Conservation (phyloP, 2,888 invertebrate genomes). For the Lobophora halterata region DNA sequence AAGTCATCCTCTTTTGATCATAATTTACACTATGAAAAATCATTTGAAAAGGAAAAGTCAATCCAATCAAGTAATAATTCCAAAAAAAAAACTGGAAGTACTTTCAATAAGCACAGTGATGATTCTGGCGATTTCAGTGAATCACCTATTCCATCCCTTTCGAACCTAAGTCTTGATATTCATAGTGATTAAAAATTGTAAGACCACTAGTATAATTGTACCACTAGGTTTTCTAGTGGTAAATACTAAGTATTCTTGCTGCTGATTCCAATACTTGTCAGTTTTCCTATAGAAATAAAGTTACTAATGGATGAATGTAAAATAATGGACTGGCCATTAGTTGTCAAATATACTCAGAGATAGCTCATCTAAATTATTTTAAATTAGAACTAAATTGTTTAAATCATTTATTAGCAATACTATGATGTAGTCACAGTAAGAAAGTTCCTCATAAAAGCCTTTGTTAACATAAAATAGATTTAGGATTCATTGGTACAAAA, state of each 20-base stretch:
- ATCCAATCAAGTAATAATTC: constrained; percentile 35
- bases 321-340: too few relatives aligned
- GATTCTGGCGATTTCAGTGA: constrained; percentile 70
- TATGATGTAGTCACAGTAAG: not conserved
- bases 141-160: constrained; percentile 68
- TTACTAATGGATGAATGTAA: too few relatives aligned
- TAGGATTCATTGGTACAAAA: constrained; percentile 23
- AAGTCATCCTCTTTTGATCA: constrained; percentile 48
- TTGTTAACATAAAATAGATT: constrained; percentile 14
- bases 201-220: too few relatives aligned
- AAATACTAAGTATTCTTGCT: too few relatives aligned
- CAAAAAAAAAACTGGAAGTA: constrained; percentile 39
- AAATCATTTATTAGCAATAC: too few relatives aligned
- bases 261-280: too few relatives aligned
- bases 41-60: constrained; percentile 28
- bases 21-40: constrained; percentile 40
- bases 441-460: constrained; percentile 13
- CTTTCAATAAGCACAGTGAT: constrained; percentile 51
- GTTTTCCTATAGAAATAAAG: too few relatives aligned
- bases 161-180: constrained; percentile 70
- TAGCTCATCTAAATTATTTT: too few relatives aligned
- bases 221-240: too few relatives aligned
- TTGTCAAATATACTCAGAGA: too few relatives aligned
- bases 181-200: constrained; percentile 58
- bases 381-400: too few relatives aligned